Evolutionary conservation across 2,113 vertebrate species (phyloP).

Genomic region (Eleginops maclovinus): DNA sequence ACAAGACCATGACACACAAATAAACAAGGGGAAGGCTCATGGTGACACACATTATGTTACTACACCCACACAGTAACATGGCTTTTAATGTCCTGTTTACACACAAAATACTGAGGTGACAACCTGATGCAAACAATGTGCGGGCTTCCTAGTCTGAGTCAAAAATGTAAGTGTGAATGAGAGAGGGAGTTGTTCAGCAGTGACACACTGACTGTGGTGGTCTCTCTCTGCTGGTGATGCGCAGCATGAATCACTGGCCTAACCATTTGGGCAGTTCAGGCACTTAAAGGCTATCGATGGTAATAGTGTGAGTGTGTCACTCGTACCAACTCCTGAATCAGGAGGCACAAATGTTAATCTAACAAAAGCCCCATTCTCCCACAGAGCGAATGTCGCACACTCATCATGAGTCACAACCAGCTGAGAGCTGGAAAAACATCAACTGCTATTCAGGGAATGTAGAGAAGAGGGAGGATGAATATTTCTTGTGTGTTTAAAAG

Average conservation of each 20-base stretch:
- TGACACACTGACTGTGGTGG: slow-evolving; percentile 33
- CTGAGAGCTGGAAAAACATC: slow-evolving; percentile 45
- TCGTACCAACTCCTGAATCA: slow-evolving; percentile 21
- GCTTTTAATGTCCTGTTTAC: slow-evolving; percentile 71
- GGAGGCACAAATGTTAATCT: slow-evolving; percentile 42
- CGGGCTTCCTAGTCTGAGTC: slow-evolving; percentile 31
- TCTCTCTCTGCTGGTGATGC: slow-evolving; percentile 47
- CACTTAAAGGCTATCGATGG: slow-evolving; percentile 49
- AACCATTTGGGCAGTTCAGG: slow-evolving; percentile 55
- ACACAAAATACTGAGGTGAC: slow-evolving; percentile 33
- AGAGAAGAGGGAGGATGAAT: slow-evolving; percentile 1
- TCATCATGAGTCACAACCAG: slow-evolving; percentile 61
- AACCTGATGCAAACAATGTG: slow-evolving; percentile 15
- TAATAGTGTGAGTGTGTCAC: slow-evolving; percentile 53
- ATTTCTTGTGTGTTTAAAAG: slow-evolving; percentile 18
- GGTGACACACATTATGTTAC: slow-evolving; percentile 21
- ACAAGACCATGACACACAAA: slow-evolving; percentile 62
- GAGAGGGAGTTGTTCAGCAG: slow-evolving; percentile 23
- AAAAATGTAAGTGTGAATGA: slow-evolving; percentile 41
- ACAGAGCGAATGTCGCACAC: slow-evolving; percentile 9
- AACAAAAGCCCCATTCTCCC: slow-evolving; percentile 62
- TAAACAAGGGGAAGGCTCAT: slow-evolving; percentile 33
- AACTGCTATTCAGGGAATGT: not conserved
- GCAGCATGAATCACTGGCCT: slow-evolving; percentile 63
- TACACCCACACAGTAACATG: slow-evolving; percentile 52